Conservation (phyloP, 2,888 invertebrate genomes). For the Gibbula magus region DNA sequence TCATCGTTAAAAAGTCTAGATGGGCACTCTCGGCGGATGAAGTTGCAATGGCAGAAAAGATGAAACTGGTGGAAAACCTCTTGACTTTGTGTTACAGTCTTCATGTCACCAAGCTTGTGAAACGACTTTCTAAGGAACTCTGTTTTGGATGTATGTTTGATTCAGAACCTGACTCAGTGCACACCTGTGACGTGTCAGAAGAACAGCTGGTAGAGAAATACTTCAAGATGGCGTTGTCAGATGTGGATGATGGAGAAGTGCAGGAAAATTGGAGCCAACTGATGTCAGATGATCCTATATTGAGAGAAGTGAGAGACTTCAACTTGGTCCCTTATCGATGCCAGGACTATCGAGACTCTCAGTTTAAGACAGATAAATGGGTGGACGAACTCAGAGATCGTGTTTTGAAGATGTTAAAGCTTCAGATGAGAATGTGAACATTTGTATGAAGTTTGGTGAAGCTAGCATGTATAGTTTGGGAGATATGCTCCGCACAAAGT, state of each 20-base stretch:
- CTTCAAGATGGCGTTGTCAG: neutral
- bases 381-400: neutral
- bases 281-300: neutral
- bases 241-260: neutral
- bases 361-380: neutral
- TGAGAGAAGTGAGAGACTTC: neutral
- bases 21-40: too few species aligned
- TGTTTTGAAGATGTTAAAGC: neutral
- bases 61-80: neutral
- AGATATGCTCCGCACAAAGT: too few species aligned
- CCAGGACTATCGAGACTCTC: neutral
- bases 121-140: neutral
- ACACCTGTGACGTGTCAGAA: constrained; percentile 3
- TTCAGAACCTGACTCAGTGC: neutral
- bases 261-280: neutral
- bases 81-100: constrained; percentile 9
- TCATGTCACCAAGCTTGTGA: neutral
- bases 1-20: too few species aligned
- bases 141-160: constrained; percentile 16
- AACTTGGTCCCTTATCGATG: neutral
- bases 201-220: neutral
- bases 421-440: neutral
- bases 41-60: neutral
- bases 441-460: too few species aligned
- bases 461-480: too few species aligned